These are phyloP conservation scores for Heterodera schachtii DNA, from an alignment of 1,140 invertebrate species.

Conservation along the genomic window DNA sequence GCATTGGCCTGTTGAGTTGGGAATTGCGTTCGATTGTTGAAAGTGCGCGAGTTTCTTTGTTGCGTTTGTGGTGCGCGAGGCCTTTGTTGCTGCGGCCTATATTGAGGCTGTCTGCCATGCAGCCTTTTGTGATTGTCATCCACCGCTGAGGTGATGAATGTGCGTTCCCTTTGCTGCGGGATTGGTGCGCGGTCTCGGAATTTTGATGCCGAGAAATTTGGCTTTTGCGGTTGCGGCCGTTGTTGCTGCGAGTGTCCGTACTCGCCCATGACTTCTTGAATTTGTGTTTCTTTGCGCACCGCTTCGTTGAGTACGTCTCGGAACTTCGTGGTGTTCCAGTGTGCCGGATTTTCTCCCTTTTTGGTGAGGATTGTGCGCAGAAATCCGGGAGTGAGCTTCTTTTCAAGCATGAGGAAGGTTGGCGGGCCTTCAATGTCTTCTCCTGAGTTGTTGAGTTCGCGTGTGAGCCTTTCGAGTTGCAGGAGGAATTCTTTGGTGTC, in stretches of 20 bases:
- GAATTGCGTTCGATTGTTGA: no score
- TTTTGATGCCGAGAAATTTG: background rate
- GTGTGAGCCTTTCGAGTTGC: background rate
- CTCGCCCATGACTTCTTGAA: conserved; percentile 12
- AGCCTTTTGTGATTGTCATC: background rate
- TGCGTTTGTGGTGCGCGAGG: no score
- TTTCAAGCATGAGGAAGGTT: background rate
- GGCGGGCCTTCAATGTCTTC: conserved; percentile 16
- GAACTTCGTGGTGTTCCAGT: conserved; percentile 2
- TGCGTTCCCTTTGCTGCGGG: background rate
- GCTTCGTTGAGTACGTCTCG: background rate
- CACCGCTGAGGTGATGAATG: background rate
- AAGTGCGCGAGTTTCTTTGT: no score
- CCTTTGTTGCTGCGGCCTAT: no score
- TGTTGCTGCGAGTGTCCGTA: conserved; percentile 13
- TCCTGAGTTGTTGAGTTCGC: conserved; percentile 9
- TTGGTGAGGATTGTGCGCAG: conserved; percentile 12
- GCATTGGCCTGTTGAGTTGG: no score
- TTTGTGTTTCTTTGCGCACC: background rate
- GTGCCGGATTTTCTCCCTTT: conserved; percentile 3
- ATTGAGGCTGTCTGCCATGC: no score
- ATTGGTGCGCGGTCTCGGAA: background rate
- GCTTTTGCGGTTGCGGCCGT: background rate
- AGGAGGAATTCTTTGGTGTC: conserved; percentile 5
- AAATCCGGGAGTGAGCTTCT: background rate